Evolutionary conservation across 2,113 vertebrate species (phyloP), one percentile per base, ranked within the genome.

Genomic region (Oostethus manadensis): DNA sequence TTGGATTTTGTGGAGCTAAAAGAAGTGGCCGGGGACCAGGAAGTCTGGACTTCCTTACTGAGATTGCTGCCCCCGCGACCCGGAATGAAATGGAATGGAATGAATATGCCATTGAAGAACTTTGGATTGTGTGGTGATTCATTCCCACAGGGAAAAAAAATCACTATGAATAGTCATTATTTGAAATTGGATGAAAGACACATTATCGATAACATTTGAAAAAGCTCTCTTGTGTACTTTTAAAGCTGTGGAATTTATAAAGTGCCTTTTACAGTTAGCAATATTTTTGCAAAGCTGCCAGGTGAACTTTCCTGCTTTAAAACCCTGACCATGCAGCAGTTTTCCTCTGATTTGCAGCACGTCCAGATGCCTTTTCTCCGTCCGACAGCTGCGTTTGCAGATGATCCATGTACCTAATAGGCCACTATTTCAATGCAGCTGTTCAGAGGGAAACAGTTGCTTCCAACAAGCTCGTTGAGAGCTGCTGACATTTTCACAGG

Each of bases 391-490:
- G 88, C 77, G 75, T 84, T 80, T 77, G 84, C 71, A 78, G 81
- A 84, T 79, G 76, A 86, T 87, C 81, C 71, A 84, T 88, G 85
- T 84, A 85, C 83, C 81, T 87, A 88, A 88, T 78, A 87, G 84
- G 81, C 79, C 70, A 63, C 72, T 84, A 70, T 85, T 84, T 86
- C 80, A 84, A 84, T 83, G 84, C 84, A 88, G 89, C 83, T 87
- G 88, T 70, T 88, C 76, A 51, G 72, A 48, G 58, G 66, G 72
- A 65, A 43, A 63, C 54, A 44, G 61, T 80, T 78, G 62, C 63
- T 70, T 79, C 64, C 66, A 86, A 77, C 65, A 59, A 65, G 55
- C 78, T 71, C 70, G 67, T 64, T 77, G 62, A 62, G 53, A 77
- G 64, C 68, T 1, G 63, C 70, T 90, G 81, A 89, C 85, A 88